Percentiles rank a stretch among this genome's conserved stretches.
Evolutionary conservation across 2,888 invertebrate genomes (phyloP).

Genomic region (Tribolium freemani): DNA sequence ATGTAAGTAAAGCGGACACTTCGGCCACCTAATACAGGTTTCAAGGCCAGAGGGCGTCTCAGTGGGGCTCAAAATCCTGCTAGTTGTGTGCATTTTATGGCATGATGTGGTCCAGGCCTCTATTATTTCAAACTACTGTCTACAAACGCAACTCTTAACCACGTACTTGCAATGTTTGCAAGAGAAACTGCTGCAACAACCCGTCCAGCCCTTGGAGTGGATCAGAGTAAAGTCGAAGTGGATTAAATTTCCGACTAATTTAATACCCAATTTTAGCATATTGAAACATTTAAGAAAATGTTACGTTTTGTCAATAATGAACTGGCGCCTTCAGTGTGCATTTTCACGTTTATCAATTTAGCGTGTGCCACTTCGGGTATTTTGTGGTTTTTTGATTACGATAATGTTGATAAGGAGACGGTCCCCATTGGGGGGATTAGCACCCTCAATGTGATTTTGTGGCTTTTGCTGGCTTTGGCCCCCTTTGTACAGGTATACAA

Average conservation of each 20-base stretch:
- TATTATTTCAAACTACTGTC: conserved; percentile 84
- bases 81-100: conserved; percentile 79
- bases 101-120: conserved; percentile 89
- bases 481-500: conserved; percentile 78
- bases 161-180: conserved; percentile 81
- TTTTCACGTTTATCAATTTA: conserved; percentile 82
- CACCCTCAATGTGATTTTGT: conserved; percentile 74
- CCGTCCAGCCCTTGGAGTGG: conserved; percentile 81
- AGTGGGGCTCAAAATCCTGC: conserved; percentile 72
- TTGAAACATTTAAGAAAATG: conserved; percentile 84
- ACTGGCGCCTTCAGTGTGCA: conserved; percentile 81
- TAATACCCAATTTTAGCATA: conserved; percentile 72
- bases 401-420: conserved; percentile 73
- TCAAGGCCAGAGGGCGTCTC: conserved; percentile 70
- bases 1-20: conserved; percentile 66
- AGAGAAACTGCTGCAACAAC: conserved; percentile 80
- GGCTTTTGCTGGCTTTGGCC: conserved; percentile 76
- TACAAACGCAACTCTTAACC: conserved; percentile 84
- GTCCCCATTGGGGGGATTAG: conserved; percentile 74
- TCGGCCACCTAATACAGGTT: not conserved
- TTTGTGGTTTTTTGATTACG: conserved; percentile 76
- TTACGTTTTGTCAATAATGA: conserved; percentile 83
- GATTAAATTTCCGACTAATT: too few relatives aligned
- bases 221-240: conserved; percentile 75
- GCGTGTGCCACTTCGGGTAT: conserved; percentile 81